These are phyloP conservation scores for Varanus komodoensis DNA, from an alignment of 2,113 vertebrate genomes.

Conservation along the genomic window DNA sequence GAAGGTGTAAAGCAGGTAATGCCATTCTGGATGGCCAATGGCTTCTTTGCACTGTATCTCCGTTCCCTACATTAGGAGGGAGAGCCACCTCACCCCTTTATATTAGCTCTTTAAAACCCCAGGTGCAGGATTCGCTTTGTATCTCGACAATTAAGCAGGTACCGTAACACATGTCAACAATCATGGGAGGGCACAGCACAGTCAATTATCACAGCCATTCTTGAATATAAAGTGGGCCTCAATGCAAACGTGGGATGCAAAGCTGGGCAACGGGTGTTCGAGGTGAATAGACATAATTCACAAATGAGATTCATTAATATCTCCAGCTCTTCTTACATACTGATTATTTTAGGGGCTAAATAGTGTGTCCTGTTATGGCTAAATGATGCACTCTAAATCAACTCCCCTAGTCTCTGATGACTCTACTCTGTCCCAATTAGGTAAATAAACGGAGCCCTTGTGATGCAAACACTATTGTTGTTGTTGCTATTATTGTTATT, in stretches of 20 bases:
- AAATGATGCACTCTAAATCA: no score
- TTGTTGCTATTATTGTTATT: no score
- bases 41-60: no score
- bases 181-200: slow-evolving; percentile 2
- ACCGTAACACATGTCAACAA: slow-evolving; percentile 32
- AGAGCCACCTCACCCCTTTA: neutral
- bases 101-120: neutral
- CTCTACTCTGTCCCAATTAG: no score
- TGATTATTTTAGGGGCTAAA: slow-evolving; percentile 45
- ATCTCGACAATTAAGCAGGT: slow-evolving; percentile 38
- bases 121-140: neutral
- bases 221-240: slow-evolving; percentile 38
- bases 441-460: no score
- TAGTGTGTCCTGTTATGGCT: slow-evolving; percentile 2
- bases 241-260: slow-evolving; percentile 27
- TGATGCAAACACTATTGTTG: no score
- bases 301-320: slow-evolving; percentile 43
- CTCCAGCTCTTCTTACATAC: slow-evolving; percentile 34
- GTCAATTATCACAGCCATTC: slow-evolving; percentile 4
- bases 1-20: no score
- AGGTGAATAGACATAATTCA: slow-evolving; percentile 43
- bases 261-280: slow-evolving; percentile 38
- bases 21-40: no score
- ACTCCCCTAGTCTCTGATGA: no score
- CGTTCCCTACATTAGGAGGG: neutral